Base-by-base conservation (phyloP, 2,797 vertebrate species). In the Rhynchotus rufescens region DNA sequence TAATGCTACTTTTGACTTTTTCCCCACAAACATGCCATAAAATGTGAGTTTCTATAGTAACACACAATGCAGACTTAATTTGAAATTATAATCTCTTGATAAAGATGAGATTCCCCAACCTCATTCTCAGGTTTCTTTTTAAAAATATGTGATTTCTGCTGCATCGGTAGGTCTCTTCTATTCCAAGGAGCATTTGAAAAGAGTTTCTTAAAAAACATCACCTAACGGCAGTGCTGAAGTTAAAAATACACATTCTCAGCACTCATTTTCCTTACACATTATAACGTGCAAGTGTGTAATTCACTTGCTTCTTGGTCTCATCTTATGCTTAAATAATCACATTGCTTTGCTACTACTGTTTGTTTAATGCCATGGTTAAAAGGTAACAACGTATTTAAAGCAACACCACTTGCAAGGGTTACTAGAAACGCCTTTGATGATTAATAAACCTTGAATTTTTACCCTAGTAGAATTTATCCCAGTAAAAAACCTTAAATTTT, bases 31-130 rank as follows among this genome's bases (percentile, higher is more conserved):
- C 77, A 90, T 76, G 86, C 73, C 88, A 93, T 65, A 88, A 94
- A 88, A 93, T 84, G 75, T 84, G 82, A 95, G 96, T 97, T 97
- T 97, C 96, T 91, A 94, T 93, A 93, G 95, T 90, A 97, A 96
- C 95, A 91, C 36, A 82, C 40, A 74, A 89, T 78, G 61, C 59
- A 42, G 91, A 67, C 89, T 97, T 94, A 82, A 94, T 96, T 96
- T 97, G 84, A 94, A 95, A 91, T 80, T 93, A 83, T 95, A 80
- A 96, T 96, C 96, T 96, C 94, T 95, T 84, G 84, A 71, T 89
- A 90, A 89, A 79, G 75, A 92, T 47, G 61, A 95, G 91, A 77
- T 73, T 86, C 15, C 71, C 86, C 51, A 74, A 45, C 81, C 30
- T 15, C 20, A 38, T 44, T 66, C 51, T 67, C 10, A 61, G 9